Conservation (phyloP, 2,888 invertebrate genomes). For the Melanostoma scalare region DNA sequence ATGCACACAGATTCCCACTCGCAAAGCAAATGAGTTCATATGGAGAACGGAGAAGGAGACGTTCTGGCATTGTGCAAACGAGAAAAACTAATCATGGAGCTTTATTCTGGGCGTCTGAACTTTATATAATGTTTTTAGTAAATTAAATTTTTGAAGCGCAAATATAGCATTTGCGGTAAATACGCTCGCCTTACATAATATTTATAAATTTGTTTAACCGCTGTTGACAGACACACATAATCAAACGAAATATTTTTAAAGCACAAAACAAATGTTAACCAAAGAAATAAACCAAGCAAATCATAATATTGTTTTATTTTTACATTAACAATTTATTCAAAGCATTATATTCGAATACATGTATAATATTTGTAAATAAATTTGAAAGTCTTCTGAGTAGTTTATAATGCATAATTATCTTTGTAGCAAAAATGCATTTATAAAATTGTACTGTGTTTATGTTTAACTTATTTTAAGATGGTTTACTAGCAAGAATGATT, state of each 20-base stretch:
- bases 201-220: not conserved
- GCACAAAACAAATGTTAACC: constrained; percentile 13
- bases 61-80: too few species aligned
- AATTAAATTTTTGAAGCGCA: too few species aligned
- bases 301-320: constrained; percentile 10
- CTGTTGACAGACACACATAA: constrained; percentile 27
- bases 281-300: constrained; percentile 5
- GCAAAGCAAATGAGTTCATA: not conserved
- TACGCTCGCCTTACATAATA: constrained; percentile 27
- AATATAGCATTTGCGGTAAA: too few species aligned
- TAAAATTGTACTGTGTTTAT: not conserved
- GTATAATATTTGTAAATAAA: constrained; percentile 57
- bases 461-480: not conserved
- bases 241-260: constrained; percentile 23
- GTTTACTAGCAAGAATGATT: not conserved
- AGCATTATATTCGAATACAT: constrained; percentile 12
- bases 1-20: too few species aligned
- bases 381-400: constrained; percentile 30
- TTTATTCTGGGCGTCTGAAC: too few species aligned
- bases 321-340: constrained; percentile 3
- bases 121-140: too few species aligned
- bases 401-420: constrained; percentile 6
- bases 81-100: too few species aligned
- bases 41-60: constrained; percentile 4
- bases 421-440: constrained; percentile 22